Percentiles rank a stretch among this genome's conserved stretches.
These are phyloP conservation scores for Orthosia incerta DNA, from an alignment of 2,888 invertebrate genomes.

Conservation along the genomic window DNA sequence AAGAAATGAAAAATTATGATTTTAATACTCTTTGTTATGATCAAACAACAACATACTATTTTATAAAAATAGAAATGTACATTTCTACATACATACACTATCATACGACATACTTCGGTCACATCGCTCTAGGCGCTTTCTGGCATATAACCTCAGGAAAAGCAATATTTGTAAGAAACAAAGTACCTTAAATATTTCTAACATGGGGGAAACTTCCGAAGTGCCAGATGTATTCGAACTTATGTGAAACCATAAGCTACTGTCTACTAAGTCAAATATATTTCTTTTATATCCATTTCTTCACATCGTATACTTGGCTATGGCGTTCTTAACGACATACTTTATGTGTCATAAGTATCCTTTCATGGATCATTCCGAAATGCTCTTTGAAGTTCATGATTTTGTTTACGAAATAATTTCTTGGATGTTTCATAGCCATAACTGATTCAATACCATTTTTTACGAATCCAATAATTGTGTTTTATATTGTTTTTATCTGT, in stretches of 20 bases:
- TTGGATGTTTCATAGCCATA: constrained; percentile 5
- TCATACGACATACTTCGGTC: background rate
- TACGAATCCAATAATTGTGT: background rate
- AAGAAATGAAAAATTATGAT: background rate
- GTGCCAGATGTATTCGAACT: constrained; percentile 5
- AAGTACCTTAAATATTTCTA: constrained; percentile 2
- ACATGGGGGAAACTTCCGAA: background rate
- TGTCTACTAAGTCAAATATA: constrained; percentile 31
- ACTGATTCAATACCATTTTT: background rate
- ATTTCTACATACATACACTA: background rate
- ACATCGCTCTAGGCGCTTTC: constrained; percentile 8
- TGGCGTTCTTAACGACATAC: constrained; percentile 34
- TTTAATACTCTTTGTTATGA: background rate
- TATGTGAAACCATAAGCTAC: constrained; percentile 14
- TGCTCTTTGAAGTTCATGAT: constrained; percentile 37
- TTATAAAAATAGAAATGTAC: constrained; percentile 4
- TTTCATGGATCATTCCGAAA: constrained; percentile 35
- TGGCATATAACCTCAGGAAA: background rate
- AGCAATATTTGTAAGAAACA: constrained; percentile 1
- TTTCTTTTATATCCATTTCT: constrained; percentile 43
- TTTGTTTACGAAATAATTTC: constrained; percentile 32
- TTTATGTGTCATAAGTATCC: constrained; percentile 42
- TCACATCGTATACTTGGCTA: constrained; percentile 38
- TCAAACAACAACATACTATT: constrained; percentile 7
- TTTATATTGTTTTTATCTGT: background rate